Percentiles rank a stretch among this genome's conserved stretches.
These are phyloP conservation scores for Apis dorsata DNA, from an alignment of 1,140 invertebrate genomes.

Conservation along the genomic window DNA sequence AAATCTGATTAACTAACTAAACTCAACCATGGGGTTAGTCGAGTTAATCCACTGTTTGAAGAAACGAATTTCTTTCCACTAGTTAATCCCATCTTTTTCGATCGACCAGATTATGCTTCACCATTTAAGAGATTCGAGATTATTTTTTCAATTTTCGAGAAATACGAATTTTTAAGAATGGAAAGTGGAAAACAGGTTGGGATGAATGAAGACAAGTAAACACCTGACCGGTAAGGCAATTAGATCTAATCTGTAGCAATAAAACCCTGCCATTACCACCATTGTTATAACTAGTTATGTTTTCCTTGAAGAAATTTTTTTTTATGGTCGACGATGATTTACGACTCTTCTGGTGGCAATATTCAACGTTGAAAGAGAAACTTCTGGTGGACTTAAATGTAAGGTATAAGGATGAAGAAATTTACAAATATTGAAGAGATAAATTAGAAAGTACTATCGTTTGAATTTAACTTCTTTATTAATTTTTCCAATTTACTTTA, in stretches of 20 bases:
- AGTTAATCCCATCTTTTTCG: slow-evolving; percentile 2
- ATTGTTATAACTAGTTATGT: not conserved
- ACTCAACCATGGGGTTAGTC: not conserved
- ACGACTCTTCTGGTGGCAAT: slow-evolving; percentile 12
- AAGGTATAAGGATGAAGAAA: too few relatives aligned
- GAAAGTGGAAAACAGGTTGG: not conserved
- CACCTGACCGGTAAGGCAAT: slow-evolving; percentile 14
- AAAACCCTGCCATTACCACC: not conserved
- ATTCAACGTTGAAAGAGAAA: not conserved
- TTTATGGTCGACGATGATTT: not conserved
- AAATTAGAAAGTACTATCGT: too few relatives aligned
- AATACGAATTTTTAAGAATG: not conserved
- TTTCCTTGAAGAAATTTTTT: not conserved
- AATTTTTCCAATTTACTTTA: too few relatives aligned
- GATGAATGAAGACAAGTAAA: not conserved
- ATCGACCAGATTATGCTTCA: not conserved
- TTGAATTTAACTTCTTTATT: too few relatives aligned
- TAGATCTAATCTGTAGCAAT: slow-evolving; percentile 14
- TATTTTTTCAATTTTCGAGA: not conserved
- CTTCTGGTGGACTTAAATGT: too few relatives aligned
- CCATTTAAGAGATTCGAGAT: not conserved
- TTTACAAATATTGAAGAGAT: too few relatives aligned
- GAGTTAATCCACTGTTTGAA: slow-evolving; percentile 33
- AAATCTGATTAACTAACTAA: not conserved
- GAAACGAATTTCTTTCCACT: not conserved